Evolutionary conservation across 2,113 vertebrate genomes (phyloP), one percentile per base, ranked within the genome.

Genomic region (Platycercus adscitus): DNA sequence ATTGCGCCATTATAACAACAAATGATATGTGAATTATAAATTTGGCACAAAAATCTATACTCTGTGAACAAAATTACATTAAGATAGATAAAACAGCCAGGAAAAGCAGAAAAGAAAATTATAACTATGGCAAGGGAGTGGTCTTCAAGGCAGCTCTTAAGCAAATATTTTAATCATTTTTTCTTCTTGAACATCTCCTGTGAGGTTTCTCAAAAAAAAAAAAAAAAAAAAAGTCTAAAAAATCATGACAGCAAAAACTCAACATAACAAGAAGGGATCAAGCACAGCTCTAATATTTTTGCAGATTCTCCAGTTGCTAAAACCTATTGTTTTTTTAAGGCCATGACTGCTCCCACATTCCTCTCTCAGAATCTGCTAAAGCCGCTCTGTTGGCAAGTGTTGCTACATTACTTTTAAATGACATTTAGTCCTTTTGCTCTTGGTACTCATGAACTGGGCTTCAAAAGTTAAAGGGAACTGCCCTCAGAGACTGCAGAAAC

Each of bases 291-390:
- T 93, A 94, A 92, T 81, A 58, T 69, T 94, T 95, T 81, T 86
- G 49, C 69, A 94, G 91, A 92, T 88, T 77, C 69, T 87, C 72
- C 79, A 61, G 37, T 88, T 95, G 88, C 65, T 91, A 86, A 90
- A 82, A 80, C 24, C 86, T 91, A 91, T 91, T 95, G 41, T 77
- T 90, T 92, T 92, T 94, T 78, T 92, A 94, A 97, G 69, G 76
- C 83, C 68, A 56, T 89, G 92, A 91, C 86, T 95, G 88, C 86
- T 96, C 88, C 86, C 88, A 91, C 90, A 95, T 96, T 96, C 92
- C 90, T 94, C 68, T 91, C 88, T 69, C 61, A 91, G 77, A 95
- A 84, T 91, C 95, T 94, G 17, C 84, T 96, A 86, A 95, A 91
- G 95, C 86, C 89, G 37, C 58, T 80, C 44, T 94, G 77, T 53